Evolutionary conservation across 2,888 invertebrate species (phyloP).

Genomic region (Melipona beecheii): DNA sequence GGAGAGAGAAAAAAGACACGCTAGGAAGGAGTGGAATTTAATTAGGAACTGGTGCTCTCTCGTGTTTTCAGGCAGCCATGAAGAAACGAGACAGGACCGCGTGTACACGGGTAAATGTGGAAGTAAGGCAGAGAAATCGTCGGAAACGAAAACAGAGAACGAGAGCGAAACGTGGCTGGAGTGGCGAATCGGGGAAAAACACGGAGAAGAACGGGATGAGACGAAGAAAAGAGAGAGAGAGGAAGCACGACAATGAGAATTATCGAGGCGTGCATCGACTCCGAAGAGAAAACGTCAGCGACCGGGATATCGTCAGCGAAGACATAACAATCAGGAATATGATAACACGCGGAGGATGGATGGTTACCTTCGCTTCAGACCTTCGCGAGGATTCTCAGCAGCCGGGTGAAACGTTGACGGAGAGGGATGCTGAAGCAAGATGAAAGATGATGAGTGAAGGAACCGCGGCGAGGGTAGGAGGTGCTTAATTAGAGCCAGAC

Average conservation of each 20-base stretch:
- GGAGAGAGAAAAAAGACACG: conserved; percentile 60
- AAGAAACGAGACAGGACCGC: conserved; percentile 73
- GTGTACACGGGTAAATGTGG: conserved; percentile 20
- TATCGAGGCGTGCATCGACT: conserved; percentile 43
- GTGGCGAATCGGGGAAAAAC: not conserved
- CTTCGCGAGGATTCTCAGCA: conserved; percentile 67
- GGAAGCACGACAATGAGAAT: conserved; percentile 25
- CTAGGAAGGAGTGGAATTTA: conserved; percentile 82
- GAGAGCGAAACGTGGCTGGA: not conserved
- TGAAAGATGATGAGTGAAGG: conserved; percentile 83
- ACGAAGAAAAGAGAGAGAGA: not conserved
- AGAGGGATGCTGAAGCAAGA: conserved; percentile 62
- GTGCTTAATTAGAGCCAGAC: conserved; percentile 84
- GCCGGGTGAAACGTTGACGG: conserved; percentile 56
- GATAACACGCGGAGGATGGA: conserved; percentile 81
- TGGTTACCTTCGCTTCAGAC: conserved; percentile 79
- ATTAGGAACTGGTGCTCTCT: conserved; percentile 81
- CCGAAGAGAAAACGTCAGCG: conserved; percentile 45
- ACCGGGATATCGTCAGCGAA: conserved; percentile 71
- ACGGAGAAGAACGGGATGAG: not conserved
- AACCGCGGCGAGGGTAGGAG: conserved; percentile 73
- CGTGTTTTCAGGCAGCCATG: conserved; percentile 79
- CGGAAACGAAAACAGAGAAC: conserved; percentile 33
- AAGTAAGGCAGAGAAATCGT: conserved; percentile 17
- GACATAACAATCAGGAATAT: conserved; percentile 83